phyloP scores from a whole-genome alignment of 2,888 invertebrate species.

The Thera britannica region DNA sequence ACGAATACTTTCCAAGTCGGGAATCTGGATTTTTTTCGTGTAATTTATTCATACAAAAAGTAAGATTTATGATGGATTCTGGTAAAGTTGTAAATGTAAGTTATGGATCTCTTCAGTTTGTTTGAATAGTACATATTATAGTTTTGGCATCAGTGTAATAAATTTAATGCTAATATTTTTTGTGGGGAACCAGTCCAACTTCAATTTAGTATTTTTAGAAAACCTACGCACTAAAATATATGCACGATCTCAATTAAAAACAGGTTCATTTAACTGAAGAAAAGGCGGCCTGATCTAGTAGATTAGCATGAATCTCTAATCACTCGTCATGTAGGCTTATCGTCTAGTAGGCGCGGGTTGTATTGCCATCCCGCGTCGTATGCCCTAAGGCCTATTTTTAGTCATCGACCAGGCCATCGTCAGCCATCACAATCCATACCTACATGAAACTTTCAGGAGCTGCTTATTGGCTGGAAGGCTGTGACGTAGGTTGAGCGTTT shows the following conservation, averaged over 20 bases:
- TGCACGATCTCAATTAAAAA: conserved; percentile 1
- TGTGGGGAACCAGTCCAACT: too few species aligned
- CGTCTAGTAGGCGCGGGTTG: conserved; percentile 19
- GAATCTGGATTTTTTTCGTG: too few species aligned
- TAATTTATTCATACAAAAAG: too few species aligned
- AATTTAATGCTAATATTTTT: too few species aligned
- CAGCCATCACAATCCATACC: conserved; percentile 67
- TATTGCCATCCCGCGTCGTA: conserved; percentile 45
- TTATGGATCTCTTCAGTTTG: too few species aligned
- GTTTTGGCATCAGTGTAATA: too few species aligned
- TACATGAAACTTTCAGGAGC: conserved; percentile 77
- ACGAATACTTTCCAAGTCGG: too few species aligned
- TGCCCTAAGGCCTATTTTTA: conserved; percentile 72
- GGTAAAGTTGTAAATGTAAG: too few species aligned
- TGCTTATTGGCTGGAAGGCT: conserved; percentile 60
- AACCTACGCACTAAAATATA: not conserved
- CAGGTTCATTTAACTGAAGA: conserved; percentile 6
- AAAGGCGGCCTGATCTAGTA: conserved; percentile 5
- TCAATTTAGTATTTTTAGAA: not conserved
- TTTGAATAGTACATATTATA: too few species aligned
- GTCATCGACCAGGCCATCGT: conserved; percentile 67
- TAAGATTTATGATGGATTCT: too few species aligned
- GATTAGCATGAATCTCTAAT: conserved; percentile 30
- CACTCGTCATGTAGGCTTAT: conserved; percentile 10
- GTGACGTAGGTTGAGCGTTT: conserved; percentile 70